Percentiles rank a stretch among this genome's conserved stretches.
Conservation (phyloP, 2,113 vertebrate genomes). For the Limnothrissa miodon region DNA sequence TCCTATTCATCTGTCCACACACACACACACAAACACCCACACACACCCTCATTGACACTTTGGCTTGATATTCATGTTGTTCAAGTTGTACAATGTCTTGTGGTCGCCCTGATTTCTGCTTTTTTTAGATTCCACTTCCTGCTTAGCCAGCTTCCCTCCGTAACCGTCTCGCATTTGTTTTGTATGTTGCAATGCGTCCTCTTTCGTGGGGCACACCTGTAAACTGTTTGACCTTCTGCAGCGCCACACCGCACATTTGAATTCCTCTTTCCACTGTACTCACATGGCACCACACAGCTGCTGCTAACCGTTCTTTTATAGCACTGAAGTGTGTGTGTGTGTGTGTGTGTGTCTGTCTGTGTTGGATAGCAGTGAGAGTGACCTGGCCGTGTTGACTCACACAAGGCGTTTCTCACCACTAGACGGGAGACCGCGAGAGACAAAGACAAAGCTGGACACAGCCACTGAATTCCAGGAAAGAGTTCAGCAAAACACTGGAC, state of each 20-base stretch:
- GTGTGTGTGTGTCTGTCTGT: not conserved
- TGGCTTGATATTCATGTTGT: not conserved
- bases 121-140: not conserved
- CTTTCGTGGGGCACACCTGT: not conserved
- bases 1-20: conserved; percentile 9
- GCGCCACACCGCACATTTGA: not conserved
- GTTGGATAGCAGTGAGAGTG: not conserved
- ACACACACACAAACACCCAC: not conserved
- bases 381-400: not conserved
- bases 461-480: conserved; percentile 43
- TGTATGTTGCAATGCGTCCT: not conserved
- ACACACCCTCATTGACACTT: not conserved
- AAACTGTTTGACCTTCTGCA: not conserved
- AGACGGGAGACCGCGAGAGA: not conserved
- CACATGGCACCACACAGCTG: not conserved
- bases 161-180: not conserved
- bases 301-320: not conserved
- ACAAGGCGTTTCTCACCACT: not conserved
- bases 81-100: not conserved
- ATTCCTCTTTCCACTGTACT: not conserved
- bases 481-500: conserved; percentile 44
- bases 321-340: not conserved
- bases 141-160: not conserved
- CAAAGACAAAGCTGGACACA: conserved; percentile 28
- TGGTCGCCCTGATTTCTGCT: not conserved